Conservation (phyloP, 2,797 vertebrate species). For the Sebastes diaconus region DNA sequence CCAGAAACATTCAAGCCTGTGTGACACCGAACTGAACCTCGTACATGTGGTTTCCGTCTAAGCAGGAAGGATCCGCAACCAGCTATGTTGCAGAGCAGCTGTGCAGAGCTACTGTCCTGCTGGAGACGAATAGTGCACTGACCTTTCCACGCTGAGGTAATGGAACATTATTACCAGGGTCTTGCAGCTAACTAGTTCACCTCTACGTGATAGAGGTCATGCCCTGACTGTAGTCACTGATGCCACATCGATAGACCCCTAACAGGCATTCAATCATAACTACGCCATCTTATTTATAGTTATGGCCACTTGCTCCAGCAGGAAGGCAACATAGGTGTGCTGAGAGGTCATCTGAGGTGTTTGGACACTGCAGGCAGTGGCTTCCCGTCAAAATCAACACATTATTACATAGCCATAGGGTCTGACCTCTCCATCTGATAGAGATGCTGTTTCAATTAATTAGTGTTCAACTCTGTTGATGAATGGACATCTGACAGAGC, state of each 20-base stretch:
- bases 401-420: background rate
- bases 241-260: background rate
- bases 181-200: background rate
- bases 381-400: background rate
- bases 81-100: constrained; percentile 2
- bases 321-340: background rate
- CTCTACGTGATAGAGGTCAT: constrained; percentile 5
- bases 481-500: background rate
- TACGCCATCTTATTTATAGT: background rate
- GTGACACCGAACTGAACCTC: background rate
- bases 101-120: background rate
- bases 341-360: background rate
- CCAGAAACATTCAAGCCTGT: background rate
- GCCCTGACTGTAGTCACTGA: background rate
- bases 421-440: background rate
- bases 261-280: background rate
- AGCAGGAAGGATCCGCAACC: background rate
- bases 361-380: background rate
- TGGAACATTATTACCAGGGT: background rate
- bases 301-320: background rate
- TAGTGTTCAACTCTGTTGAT: background rate
- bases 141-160: constrained; percentile 36
- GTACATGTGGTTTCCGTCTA: background rate
- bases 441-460: constrained; percentile 5
- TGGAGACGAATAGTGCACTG: background rate